Base-by-base conservation (phyloP, 2,888 invertebrate genomes). In the Rhamnusium bicolor region DNA sequence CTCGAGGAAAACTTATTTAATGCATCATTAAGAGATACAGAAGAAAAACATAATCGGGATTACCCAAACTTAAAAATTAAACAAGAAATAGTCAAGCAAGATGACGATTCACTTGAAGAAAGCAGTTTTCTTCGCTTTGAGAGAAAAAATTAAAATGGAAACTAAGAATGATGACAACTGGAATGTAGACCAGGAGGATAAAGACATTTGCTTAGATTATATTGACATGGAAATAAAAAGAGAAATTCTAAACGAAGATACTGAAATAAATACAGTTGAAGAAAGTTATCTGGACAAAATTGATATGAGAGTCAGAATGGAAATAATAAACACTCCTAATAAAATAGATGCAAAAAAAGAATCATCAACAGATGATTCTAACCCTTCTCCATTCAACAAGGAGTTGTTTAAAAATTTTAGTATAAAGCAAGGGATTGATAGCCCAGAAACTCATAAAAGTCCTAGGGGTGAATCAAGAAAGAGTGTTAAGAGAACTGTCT, bases 361-460 rank as follows among this genome's bases (percentile, higher is more conserved):
- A 49, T 7, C 69, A 7, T 21, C 51, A 53, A 69, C 69, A 16
- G 82, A 83, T 47, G 81, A 83, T 6, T 81, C 80, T 14, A 81
- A 79, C 54, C 74, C 77, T 1, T 82, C 82, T 21, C 81, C 82
- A n/a, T 81, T 82, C 47, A 81, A 77, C 58, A 83, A 80, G 49
- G 80, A 83, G 58, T n/a, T 80, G 7, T 82, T 83, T 49, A 75
- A 72, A 49, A 75, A 76, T 21, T 73, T 82, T 18, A 76, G 54
- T 6, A 71, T 84, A 16, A 79, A 78, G 63, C 73, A 76, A 51
- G 75, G 75, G 32, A 56, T 53, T 12, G 61, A 49, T 12, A 75
- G n/a, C 19, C 67, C 67, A 24, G 54, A 67, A 40, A 1, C 19
- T 12, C 1, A 7, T 10, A 3, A 32, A 32, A 10, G 40, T 8